Evolutionary conservation across 2,888 invertebrate species (phyloP), one percentile per base, ranked within the genome.

Genomic region (Pharmacophagus antenor): DNA sequence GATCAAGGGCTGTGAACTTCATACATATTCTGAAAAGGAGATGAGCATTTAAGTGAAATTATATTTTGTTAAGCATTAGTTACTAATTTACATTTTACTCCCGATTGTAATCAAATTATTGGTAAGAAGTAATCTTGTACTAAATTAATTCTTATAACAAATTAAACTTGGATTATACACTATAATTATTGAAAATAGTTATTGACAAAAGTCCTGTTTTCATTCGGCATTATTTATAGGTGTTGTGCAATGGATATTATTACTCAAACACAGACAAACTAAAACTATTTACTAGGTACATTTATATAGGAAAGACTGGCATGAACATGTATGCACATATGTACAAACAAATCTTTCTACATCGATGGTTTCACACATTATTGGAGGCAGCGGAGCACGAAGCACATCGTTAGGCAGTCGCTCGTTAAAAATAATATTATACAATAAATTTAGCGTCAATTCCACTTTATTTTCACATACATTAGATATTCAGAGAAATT

Each of bases 361-460:
- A 69, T 76, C 79, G 77, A 73, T 76, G 79, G 70, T 53, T 66
- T 68, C 73, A 71, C 77, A 79, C 74, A 77, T 82, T 84, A 86
- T 82, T 74, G 77, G 66, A 77, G 69, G 76, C 85, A 79, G 68
- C 78, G 72, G 75, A 80, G 82, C 86, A 80, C 78, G 78, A 81
- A 81, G 71, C 63, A 67, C 69, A 69, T 75, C 77, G 80, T 76
- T 77, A 77, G 75, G 72, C 72, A 67, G 73, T 67, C 71, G 79
- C 79, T 83, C 78, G 84, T 82, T 85, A 81, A 85, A 85, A 85
- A 84, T 85, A 83, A 83, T 80, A 79, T 80, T 77, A 80, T 79
- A 80, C 79, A 80, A 81, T 80, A 67, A 68, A 70, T 82, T 82
- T 82, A 78, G 73, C 80, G 74, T 73, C 77, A 72, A 73, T 66